Percentiles rank a stretch among this genome's conserved stretches.
Evolutionary conservation across 1,140 invertebrate genomes (phyloP).

Genomic region (Lanistes nyassanus): DNA sequence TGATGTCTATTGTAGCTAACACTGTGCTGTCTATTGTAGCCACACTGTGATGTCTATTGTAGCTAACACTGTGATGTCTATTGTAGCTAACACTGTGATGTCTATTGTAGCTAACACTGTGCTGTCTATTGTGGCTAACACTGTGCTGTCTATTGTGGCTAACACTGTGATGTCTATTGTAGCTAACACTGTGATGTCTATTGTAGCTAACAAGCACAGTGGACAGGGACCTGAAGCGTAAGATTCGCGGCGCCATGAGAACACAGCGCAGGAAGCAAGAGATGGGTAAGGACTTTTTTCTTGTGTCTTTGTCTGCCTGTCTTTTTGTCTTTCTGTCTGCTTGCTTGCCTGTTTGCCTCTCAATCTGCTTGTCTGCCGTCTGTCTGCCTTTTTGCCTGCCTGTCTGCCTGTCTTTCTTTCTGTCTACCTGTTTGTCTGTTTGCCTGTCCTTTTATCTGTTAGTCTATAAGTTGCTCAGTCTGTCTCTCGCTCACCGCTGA

Average conservation of each 20-base stretch:
- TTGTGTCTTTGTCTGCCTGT: neutral
- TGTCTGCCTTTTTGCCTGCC: neutral
- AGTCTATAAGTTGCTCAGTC: too few species aligned
- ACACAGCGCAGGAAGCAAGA: conserved; percentile 21
- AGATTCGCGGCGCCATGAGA: conserved; percentile 79
- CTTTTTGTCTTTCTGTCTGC: neutral
- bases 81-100: neutral
- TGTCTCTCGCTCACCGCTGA: too few species aligned
- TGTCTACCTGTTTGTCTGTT: too few species aligned
- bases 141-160: neutral
- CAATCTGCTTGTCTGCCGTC: neutral
- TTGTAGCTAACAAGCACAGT: conserved; percentile 82
- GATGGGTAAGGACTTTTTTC: neutral
- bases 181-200: neutral
- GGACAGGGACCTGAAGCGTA: conserved; percentile 84
- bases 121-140: neutral
- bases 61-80: neutral
- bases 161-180: neutral
- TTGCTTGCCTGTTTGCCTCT: neutral
- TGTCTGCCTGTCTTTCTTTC: too few species aligned
- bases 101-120: neutral
- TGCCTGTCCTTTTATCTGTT: too few species aligned
- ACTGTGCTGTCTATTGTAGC: neutral
- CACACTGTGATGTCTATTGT: neutral
- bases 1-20: neutral